Percentiles rank a stretch among this genome's conserved stretches.
Conservation (phyloP, 2,113 vertebrate genomes). For the Epinephelus lanceolatus region DNA sequence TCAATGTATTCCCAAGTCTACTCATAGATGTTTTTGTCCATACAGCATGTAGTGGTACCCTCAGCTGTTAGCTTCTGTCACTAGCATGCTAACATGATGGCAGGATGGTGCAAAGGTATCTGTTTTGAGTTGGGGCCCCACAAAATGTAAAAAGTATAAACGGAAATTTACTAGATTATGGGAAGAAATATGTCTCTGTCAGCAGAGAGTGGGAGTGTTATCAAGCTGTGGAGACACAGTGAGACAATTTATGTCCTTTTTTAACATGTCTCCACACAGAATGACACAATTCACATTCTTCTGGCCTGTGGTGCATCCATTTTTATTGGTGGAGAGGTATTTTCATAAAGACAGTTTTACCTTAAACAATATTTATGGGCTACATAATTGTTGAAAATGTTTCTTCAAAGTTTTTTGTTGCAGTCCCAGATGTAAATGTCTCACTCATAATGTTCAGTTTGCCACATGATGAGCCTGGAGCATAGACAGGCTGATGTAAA, state of each 20-base stretch:
- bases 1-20: neutral
- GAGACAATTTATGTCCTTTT: neutral
- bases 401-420: neutral
- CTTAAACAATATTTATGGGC: neutral
- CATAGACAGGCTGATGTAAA: constrained; percentile 7
- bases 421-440: neutral
- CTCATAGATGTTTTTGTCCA: neutral
- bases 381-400: neutral
- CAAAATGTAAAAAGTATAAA: neutral
- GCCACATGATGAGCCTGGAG: neutral
- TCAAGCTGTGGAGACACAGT: neutral
- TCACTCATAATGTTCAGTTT: neutral
- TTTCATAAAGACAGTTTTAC: neutral
- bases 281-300: neutral
- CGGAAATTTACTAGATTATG: neutral
- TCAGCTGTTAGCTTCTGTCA: neutral
- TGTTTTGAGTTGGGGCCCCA: neutral
- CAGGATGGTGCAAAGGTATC: too few species aligned
- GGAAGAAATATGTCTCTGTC: neutral
- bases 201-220: neutral
- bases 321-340: neutral
- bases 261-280: neutral
- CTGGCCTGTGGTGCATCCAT: neutral
- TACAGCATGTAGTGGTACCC: neutral
- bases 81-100: neutral